A percentile compares a stretch with the other conserved stretches of the same genome.
phyloP scores from a whole-genome alignment of 2,113 vertebrate species.

The Atrichornis clamosus region DNA sequence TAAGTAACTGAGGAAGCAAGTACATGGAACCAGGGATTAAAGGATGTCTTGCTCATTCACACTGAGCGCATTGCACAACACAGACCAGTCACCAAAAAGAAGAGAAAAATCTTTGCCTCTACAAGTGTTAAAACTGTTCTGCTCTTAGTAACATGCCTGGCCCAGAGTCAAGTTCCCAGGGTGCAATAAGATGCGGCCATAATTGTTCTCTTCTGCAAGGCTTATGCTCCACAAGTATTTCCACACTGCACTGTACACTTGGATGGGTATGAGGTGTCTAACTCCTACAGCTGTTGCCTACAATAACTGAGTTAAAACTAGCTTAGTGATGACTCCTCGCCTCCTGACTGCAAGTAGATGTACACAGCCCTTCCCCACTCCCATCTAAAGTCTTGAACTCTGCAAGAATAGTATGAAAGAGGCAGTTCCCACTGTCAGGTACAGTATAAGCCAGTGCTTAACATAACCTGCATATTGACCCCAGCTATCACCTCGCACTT shows the following conservation, averaged over 20 bases:
- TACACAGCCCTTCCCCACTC: background rate
- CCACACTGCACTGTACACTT: background rate
- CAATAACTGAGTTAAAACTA: background rate
- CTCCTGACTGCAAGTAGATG: background rate
- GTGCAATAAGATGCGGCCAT: background rate
- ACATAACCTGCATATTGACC: background rate
- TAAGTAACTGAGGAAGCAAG: background rate
- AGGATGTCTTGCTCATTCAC: background rate
- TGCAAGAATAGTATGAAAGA: background rate
- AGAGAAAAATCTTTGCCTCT: background rate
- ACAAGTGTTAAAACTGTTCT: background rate
- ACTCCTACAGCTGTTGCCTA: background rate
- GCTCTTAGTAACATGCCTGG: background rate
- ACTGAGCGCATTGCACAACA: background rate
- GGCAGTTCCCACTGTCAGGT: background rate
- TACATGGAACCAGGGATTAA: background rate
- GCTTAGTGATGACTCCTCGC: background rate
- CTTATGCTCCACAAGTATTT: background rate
- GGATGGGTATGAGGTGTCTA: background rate
- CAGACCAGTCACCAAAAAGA: background rate
- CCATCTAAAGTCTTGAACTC: background rate
- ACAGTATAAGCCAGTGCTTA: background rate
- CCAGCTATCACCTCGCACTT: fast-evolving
- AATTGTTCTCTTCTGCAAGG: background rate
- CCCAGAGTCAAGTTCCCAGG: background rate